phyloP scores from a whole-genome alignment of 2,797 vertebrate species.

The Semotilus atromaculatus region DNA sequence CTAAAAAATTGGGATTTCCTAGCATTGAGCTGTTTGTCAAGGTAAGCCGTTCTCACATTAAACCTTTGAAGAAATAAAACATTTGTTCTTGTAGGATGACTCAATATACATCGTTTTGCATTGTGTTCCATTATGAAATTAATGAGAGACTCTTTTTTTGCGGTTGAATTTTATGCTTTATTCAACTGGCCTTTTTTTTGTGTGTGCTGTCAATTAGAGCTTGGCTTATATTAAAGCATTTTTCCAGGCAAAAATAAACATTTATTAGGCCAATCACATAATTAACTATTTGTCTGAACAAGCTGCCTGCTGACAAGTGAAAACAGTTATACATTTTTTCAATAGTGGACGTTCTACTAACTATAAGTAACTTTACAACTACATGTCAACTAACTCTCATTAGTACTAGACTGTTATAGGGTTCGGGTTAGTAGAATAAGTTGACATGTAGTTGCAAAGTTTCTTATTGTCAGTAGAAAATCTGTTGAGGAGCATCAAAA shows the following conservation, averaged over 20 bases:
- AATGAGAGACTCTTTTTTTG: too few species aligned
- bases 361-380: not conserved
- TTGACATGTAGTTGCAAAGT: not conserved
- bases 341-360: not conserved
- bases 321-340: not conserved
- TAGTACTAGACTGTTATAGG: too few species aligned
- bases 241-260: too few species aligned
- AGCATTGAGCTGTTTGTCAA: conserved; percentile 77
- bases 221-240: too few species aligned
- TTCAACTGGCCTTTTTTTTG: too few species aligned
- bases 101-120: too few species aligned
- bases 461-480: too few species aligned
- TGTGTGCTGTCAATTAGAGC: too few species aligned
- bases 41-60: conserved; percentile 64
- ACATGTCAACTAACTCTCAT: not conserved
- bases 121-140: too few species aligned
- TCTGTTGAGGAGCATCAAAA: too few species aligned
- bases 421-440: not conserved
- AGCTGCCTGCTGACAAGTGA: not conserved
- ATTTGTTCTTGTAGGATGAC: not conserved
- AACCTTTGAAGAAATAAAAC: not conserved
- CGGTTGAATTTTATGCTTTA: too few species aligned
- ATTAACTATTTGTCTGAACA: not conserved
- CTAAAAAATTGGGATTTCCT: conserved; percentile 66
- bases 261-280: too few species aligned